Evolutionary conservation across 2,113 vertebrate species (phyloP), one percentile per base, ranked within the genome.

Genomic region (zebrafish (Danio rerio)): DNA sequence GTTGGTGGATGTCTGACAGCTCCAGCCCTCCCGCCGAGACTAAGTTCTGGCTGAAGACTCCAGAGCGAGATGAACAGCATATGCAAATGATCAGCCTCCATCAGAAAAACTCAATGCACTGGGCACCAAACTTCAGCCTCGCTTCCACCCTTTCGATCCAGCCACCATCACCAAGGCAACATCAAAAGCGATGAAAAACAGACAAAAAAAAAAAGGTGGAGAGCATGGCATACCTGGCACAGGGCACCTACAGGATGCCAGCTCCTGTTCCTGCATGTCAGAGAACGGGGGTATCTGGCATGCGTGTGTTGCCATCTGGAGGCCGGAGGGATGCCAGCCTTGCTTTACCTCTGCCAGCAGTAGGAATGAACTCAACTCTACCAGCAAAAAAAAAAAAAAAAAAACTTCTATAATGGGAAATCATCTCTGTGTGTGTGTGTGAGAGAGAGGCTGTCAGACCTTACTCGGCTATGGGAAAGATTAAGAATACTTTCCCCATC

Each of bases 291-390:
- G 55, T 45, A 42, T 80, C 82, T 93, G 92, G 91, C 90, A 91
- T 85, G 80, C 85, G 31, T 88, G 82, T 79, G 52, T 77, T 55
- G 85, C 92, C 93, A 93, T 93, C 93, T 93, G 92, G 86, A 89
- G 86, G 74, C 89, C 80, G 81, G 82, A 49, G 88, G 89, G 89
- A 89, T 83, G 77, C 81, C 77, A 81, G 72, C 52, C 80, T 82
- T 90, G 87, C 88, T 89, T 16, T 79, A 82, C 87, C 45, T 58
- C 40, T 62, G 68, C 71, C 75, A 84, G 65, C 61, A 55, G 66
- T 47, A 20, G 13, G 71, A 73, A 81, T 58, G 50, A 73, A 79
- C 84, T 80, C 65, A 81, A 74, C 84, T 80, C 65, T 80, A 74
- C 73, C 52, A 18, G 83, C 86, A 42, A 56, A n/a, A 47, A 65